Evolutionary conservation across 2,113 vertebrate genomes (phyloP).

Genomic region (Podocnemis expansa): DNA sequence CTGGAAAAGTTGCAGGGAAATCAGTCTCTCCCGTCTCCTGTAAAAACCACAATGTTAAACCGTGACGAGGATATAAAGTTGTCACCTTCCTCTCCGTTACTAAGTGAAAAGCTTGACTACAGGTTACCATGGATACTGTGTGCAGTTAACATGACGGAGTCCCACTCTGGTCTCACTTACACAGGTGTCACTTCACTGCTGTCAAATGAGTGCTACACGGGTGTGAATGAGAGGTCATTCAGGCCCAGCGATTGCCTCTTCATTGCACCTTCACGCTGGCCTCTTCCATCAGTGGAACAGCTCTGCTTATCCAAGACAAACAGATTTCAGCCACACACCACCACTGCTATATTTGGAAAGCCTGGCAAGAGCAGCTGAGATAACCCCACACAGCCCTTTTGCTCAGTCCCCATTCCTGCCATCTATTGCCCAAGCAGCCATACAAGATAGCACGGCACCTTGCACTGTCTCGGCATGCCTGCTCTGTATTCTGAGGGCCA

Average conservation of each 20-base stretch:
- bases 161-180: neutral
- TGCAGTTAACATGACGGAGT: fast-evolving
- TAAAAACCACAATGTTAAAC: neutral
- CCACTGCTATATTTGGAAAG: neutral
- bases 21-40: neutral
- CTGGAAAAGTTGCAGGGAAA: neutral
- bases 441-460: neutral
- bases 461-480: neutral
- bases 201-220: neutral
- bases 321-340: neutral
- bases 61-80: neutral
- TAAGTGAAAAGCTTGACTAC: neutral
- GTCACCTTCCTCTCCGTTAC: neutral
- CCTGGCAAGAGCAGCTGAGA: fast-evolving
- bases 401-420: neutral
- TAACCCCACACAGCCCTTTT: neutral
- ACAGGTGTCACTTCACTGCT: neutral
- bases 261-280: neutral
- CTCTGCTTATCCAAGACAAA: neutral
- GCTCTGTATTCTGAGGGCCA: too few species aligned
- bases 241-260: fast-evolving
- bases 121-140: fast-evolving
- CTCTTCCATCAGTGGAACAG: neutral
- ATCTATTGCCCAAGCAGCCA: neutral
- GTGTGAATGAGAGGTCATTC: neutral